A percentile compares a stretch with the other conserved stretches of the same genome.
phyloP scores from a whole-genome alignment of 2,113 vertebrate species.

The Perognathus longimembris region DNA sequence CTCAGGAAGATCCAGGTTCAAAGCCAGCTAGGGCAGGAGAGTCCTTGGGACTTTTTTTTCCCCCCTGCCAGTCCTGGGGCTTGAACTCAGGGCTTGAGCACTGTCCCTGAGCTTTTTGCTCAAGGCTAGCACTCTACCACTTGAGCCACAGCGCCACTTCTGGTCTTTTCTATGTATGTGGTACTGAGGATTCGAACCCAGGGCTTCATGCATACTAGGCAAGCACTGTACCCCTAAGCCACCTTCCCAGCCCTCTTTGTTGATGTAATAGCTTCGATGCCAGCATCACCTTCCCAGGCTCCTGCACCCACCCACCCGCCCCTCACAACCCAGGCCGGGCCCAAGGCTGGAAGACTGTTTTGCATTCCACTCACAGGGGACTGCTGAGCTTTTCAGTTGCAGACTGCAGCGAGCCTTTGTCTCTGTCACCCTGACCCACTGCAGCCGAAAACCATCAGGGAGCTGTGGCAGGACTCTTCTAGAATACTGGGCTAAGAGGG shows the following conservation, averaged over 20 bases:
- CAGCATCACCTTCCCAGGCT: not conserved
- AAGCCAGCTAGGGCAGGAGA: not conserved
- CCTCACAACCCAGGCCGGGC: not conserved
- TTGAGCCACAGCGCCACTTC: too few species aligned
- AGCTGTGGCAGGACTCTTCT: constrained; percentile 52
- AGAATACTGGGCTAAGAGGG: not conserved
- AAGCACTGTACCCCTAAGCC: too few species aligned
- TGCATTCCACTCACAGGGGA: constrained; percentile 76
- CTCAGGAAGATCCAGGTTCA: not conserved
- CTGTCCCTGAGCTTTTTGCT: too few species aligned
- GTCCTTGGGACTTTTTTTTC: too few species aligned
- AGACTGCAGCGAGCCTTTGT: constrained; percentile 77
- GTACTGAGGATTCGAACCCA: too few species aligned
- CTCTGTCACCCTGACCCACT: constrained; percentile 60
- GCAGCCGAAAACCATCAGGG: constrained; percentile 3
- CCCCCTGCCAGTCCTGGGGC: too few species aligned
- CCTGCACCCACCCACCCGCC: not conserved
- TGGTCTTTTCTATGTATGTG: too few species aligned
- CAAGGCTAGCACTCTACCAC: too few species aligned
- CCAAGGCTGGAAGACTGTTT: constrained; percentile 43
- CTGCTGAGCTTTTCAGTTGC: constrained; percentile 63
- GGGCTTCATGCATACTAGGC: too few species aligned
- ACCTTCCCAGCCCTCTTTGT: too few species aligned
- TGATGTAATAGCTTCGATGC: not conserved
- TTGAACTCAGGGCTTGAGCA: too few species aligned